Conservation (phyloP, 2,888 invertebrate species). For the Cantharis lateralis region DNA sequence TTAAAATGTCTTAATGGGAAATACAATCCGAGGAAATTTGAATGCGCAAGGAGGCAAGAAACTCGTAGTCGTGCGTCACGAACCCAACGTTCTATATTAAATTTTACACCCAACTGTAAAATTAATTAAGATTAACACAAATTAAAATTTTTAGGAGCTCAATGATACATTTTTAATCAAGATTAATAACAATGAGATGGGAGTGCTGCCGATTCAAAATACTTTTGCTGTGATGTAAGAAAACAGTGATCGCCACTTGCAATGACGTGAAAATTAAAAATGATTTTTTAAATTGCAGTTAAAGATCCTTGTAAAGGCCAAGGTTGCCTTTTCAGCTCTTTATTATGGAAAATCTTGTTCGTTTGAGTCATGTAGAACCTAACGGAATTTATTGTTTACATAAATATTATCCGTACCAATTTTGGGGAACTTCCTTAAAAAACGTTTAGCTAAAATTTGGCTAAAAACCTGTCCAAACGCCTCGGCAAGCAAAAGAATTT, state of each 20-base stretch:
- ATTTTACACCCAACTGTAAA: background rate
- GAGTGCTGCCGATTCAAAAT: background rate
- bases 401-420: background rate
- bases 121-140: background rate
- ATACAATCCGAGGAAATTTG: slow-evolving; percentile 3
- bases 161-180: background rate
- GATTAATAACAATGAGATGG: background rate
- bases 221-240: background rate
- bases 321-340: background rate
- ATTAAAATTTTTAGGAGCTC: background rate
- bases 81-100: background rate
- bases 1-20: background rate
- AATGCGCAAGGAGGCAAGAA: background rate
- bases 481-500: background rate
- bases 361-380: background rate
- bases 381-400: background rate
- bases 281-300: background rate
- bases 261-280: background rate
- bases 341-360: background rate
- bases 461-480: background rate
- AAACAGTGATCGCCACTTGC: background rate
- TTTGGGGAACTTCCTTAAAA: background rate
- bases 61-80: background rate
- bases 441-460: background rate
- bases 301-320: background rate